These are phyloP conservation scores for Ctenomys sociabilis DNA, from an alignment of 2,113 vertebrate species.

Conservation along the genomic window DNA sequence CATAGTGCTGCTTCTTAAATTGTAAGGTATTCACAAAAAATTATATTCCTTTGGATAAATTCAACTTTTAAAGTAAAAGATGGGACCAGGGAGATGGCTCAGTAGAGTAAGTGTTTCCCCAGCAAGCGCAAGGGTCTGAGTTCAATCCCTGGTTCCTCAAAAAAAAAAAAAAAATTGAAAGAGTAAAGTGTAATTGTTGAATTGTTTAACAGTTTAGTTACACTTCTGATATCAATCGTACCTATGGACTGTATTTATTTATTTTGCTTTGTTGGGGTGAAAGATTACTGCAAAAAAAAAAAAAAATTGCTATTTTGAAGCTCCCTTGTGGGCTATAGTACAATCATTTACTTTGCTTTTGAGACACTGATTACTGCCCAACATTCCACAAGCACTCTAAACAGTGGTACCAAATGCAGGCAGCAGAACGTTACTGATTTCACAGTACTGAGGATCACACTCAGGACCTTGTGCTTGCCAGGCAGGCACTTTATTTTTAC, in stretches of 20 bases:
- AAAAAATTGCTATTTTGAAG: background rate
- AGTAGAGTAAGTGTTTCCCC: no score
- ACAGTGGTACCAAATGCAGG: background rate
- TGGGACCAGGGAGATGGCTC: no score
- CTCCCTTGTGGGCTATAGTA: background rate
- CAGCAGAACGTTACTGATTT: background rate
- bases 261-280: background rate
- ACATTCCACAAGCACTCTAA: background rate
- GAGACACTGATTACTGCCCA: background rate
- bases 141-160: no score
- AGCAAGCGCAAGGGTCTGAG: no score
- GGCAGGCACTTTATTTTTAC: background rate
- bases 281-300: background rate
- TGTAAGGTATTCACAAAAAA: background rate
- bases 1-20: background rate
- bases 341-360: background rate
- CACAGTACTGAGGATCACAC: background rate
- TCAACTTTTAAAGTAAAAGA: background rate
- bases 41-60: background rate
- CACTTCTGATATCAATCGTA: background rate
- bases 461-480: no score
- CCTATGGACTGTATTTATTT: background rate
- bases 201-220: conserved; percentile 3
- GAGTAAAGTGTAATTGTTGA: conserved; percentile 21
- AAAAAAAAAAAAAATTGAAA: no score